Evolutionary conservation across 2,113 vertebrate species (phyloP).

Genomic region (Ranitomeya imitator): DNA sequence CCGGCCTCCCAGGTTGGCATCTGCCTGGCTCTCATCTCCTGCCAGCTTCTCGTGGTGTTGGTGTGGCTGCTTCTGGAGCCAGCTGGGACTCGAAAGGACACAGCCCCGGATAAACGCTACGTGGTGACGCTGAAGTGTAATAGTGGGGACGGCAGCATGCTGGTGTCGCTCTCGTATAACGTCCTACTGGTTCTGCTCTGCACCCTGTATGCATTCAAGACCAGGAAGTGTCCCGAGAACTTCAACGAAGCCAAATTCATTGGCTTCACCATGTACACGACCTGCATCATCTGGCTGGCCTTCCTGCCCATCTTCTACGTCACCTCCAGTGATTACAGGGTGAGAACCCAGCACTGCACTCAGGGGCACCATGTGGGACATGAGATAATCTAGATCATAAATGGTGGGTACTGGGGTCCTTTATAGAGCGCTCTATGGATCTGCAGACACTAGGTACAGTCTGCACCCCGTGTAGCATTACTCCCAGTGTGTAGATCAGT

Average conservation of each 20-base stretch:
- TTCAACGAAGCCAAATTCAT: conserved; percentile 99
- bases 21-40: conserved; percentile 92
- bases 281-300: conserved; percentile 99
- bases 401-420: too few species aligned
- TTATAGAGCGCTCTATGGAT: too few species aligned
- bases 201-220: conserved; percentile 98
- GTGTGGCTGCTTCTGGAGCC: conserved; percentile 93
- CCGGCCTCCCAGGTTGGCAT: conserved; percentile 94
- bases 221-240: conserved; percentile 96
- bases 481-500: neutral
- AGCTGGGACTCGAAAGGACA: conserved; percentile 92
- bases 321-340: conserved; percentile 97
- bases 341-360: conserved; percentile 65
- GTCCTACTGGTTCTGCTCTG: conserved; percentile 95
- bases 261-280: conserved; percentile 99
- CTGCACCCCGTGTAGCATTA: neutral
- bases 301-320: conserved; percentile 99
- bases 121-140: conserved; percentile 95
- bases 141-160: conserved; percentile 94
- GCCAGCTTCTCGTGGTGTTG: conserved; percentile 90
- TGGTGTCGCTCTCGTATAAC: conserved; percentile 93
- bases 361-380: neutral
- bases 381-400: too few species aligned
- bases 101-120: conserved; percentile 85
- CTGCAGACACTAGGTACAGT: too few species aligned